These are phyloP conservation scores for Dermatemys mawii DNA, from an alignment of 2,113 vertebrate genomes.

Conservation along the genomic window DNA sequence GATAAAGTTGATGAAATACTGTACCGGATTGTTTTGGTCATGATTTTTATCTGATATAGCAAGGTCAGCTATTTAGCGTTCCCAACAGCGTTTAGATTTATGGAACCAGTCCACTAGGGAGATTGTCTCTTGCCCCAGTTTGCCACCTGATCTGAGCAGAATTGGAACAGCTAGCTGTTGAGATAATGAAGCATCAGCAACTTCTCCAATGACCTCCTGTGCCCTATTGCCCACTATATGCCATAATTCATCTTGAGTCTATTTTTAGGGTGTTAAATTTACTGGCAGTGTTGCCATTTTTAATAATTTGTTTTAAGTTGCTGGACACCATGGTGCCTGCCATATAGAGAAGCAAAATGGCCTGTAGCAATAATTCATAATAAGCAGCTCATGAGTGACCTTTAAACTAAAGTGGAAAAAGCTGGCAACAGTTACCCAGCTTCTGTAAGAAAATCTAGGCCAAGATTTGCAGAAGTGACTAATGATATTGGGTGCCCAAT, in stretches of 20 bases:
- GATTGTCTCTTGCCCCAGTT: neutral
- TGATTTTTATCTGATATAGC: neutral
- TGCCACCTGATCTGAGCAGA: neutral
- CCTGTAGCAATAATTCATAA: constrained; percentile 54
- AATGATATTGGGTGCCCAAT: neutral
- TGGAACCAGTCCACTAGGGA: constrained; percentile 23
- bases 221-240: neutral
- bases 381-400: constrained; percentile 42
- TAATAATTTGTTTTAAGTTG: constrained; percentile 19
- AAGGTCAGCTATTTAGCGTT: neutral
- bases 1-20: neutral
- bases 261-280: neutral
- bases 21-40: neutral
- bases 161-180: constrained; percentile 40
- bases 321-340: constrained; percentile 27
- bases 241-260: neutral
- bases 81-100: neutral
- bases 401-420: constrained; percentile 40
- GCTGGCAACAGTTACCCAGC: accelerated
- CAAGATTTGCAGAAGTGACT: neutral
- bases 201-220: neutral
- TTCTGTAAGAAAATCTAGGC: neutral
- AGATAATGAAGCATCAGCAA: neutral
- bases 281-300: constrained; percentile 4
- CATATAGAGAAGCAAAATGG: constrained; percentile 25